A percentile compares a stretch with the other conserved stretches of the same genome.
phyloP scores from a whole-genome alignment of 2,888 invertebrate genomes.

The Spilosoma lubricipeda region DNA sequence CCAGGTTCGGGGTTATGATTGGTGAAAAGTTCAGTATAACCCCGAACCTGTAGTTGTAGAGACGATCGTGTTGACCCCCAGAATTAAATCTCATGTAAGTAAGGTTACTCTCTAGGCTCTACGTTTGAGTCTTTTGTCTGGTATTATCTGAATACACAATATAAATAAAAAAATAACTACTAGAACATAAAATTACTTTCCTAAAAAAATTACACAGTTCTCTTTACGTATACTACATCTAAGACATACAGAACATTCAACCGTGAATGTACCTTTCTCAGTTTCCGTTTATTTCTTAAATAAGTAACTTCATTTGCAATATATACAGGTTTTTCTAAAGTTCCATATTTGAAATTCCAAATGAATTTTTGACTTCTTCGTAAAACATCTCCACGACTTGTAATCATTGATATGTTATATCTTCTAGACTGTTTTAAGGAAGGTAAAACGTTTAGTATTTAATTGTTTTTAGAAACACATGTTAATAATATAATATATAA shows the following conservation, averaged over 20 bases:
- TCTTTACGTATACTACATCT: not conserved
- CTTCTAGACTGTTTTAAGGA: conserved; percentile 7
- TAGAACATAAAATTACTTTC: too few relatives aligned
- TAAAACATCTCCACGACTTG: not conserved
- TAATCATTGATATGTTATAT: not conserved
- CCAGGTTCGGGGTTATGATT: too few relatives aligned
- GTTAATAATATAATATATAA: too few relatives aligned
- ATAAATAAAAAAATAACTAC: too few relatives aligned
- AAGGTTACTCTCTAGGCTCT: too few relatives aligned
- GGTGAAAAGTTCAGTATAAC: too few relatives aligned
- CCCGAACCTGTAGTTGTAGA: too few relatives aligned
- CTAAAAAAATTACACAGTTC: not conserved
- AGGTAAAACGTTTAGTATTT: not conserved
- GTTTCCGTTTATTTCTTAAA: conserved; percentile 1
- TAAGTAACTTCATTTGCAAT: conserved; percentile 4
- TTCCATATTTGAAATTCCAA: conserved; percentile 2
- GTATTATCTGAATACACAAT: not conserved
- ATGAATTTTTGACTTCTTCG: conserved; percentile 10
- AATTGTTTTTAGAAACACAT: not conserved
- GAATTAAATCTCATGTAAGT: not conserved
- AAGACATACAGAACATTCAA: not conserved
- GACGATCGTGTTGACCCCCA: too few relatives aligned
- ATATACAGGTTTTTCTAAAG: not conserved
- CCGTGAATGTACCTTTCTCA: not conserved
- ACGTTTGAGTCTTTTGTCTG: not conserved